Evolutionary conservation across 1,140 invertebrate species (phyloP), one percentile per base, ranked within the genome.

Genomic region (Mercenaria mercenaria): DNA sequence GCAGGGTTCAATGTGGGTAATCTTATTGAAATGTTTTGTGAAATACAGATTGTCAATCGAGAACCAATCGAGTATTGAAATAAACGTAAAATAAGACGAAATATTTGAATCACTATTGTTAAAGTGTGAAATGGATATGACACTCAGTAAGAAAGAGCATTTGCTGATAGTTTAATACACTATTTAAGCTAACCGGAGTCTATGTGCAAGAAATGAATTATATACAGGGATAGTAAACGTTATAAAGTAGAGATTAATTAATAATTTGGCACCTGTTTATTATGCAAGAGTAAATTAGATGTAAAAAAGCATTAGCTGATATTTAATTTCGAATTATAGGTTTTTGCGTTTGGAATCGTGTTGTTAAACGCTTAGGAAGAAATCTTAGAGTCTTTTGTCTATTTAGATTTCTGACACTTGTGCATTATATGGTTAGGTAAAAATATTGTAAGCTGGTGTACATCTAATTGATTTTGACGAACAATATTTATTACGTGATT

Each of bases 81-180:
- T 82, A 59, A 82, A 82, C 67, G 52, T 61, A 50, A 82, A 64
- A 64, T 82, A 67, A 82, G 80, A 82, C 37, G 56, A 39, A 47
- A 64, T 41, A 37, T 82, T 67, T 39, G 52, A 41, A 67, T 64
- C 37, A 67, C 43, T 43, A 43, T 82, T 67, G 61, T 82, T 41
- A 67, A 64, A 29, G 32, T 82, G 23, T 64, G 80, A 64, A 82
- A 82, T 82, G 61, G 80, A 82, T 82, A 82, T 82, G 56, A 37
- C 37, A 59, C 13, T 64, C 1, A 41, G 50, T 47, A 23, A 41
- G 72, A 47, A 76, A 29, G 41, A 76, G 41, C 37, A 76, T 79
- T 52, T 79, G 26, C 76, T 52, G 50, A 39, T 52, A 52, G 76
- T 79, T 52, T 50, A 52, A 79, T 52, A 37, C 15, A 37, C 43